These are phyloP conservation scores for Lasiurus borealis DNA, from an alignment of 2,113 vertebrate genomes.

Conservation along the genomic window DNA sequence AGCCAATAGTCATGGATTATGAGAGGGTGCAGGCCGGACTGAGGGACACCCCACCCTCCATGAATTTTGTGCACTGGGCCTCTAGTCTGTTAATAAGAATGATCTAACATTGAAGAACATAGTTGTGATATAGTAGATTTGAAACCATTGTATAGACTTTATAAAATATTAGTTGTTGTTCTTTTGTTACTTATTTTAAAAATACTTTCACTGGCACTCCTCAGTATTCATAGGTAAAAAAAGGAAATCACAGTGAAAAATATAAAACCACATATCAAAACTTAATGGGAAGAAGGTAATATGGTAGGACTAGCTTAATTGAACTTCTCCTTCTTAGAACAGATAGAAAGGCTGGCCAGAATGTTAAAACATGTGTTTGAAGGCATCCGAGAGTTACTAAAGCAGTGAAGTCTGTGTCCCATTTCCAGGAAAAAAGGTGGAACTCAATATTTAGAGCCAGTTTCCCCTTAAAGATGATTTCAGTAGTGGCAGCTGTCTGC, in stretches of 20 bases:
- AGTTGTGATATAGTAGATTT: not conserved
- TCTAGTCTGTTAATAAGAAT: not conserved
- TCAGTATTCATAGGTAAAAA: not conserved
- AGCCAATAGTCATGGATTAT: too few species aligned
- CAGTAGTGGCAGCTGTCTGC: not conserved
- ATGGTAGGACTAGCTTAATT: not conserved
- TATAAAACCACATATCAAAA: not conserved
- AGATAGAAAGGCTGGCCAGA: not conserved
- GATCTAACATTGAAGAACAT: not conserved
- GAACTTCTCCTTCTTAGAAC: not conserved
- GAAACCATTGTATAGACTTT: not conserved
- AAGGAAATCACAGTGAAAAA: not conserved
- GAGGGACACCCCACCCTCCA: too few species aligned
- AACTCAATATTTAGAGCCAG: not conserved
- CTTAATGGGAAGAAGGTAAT: not conserved
- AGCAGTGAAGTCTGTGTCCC: not conserved
- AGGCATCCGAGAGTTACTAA: not conserved
- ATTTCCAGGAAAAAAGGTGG: not conserved
- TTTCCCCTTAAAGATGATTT: not conserved
- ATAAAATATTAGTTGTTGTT: slow-evolving; percentile 7
- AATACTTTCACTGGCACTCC: not conserved
- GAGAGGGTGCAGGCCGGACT: too few species aligned
- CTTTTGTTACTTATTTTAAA: slow-evolving; percentile 29
- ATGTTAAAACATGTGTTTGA: not conserved
- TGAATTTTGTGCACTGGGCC: too few species aligned